Evolutionary conservation across 1,140 invertebrate species (phyloP), one percentile per base, ranked within the genome.

Genomic region (Diachasmimorpha longicaudata): DNA sequence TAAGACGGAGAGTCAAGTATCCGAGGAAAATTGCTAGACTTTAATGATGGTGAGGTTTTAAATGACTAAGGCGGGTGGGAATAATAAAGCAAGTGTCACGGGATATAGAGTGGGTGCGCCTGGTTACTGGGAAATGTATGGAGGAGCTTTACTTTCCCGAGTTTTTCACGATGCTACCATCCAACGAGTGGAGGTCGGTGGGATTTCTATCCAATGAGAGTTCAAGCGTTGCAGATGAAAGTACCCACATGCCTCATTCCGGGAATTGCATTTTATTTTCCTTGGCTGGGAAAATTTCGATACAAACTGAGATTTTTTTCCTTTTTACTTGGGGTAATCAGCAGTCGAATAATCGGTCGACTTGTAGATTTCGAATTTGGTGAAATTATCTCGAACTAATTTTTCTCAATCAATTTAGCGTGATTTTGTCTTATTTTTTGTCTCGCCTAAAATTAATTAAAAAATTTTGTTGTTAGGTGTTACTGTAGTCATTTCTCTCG

Each of bases 21-120:
- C 25, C 46, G 39, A 67, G n/a, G 48, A 14, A 77, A 70, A 70
- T 66, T 77, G 76, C 44, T 66, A 73, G 74, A 72, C 68, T 74
- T 78, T 78, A 79, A 79, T 77, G 73, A 78, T 74, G 74, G 77
- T 70, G 77, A 80, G 79, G 77, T 79, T 80, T 75, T 75, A 80
- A 81, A 79, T 79, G 79, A 72, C 63, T 66, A 21, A 25, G 77
- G 55, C 67, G 71, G 46, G 42, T 44, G 19, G 69, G 36, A 75
- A 69, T 76, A 46, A 77, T 74, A 82, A 77, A 80, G 74, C 75
- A 76, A 81, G 79, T 81, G 79, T 67, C 72, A 73, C 70, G 42
- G 16, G 68, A 42, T 21, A 36, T 37, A 10, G 36, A 44, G 36
- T 66, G 36, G 48, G 19, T 8, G n/a, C 19, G 48, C 19, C 19